These are phyloP conservation scores for Gallinago paraguaiae DNA, from an alignment of 2,113 vertebrate genomes.

Conservation along the genomic window DNA sequence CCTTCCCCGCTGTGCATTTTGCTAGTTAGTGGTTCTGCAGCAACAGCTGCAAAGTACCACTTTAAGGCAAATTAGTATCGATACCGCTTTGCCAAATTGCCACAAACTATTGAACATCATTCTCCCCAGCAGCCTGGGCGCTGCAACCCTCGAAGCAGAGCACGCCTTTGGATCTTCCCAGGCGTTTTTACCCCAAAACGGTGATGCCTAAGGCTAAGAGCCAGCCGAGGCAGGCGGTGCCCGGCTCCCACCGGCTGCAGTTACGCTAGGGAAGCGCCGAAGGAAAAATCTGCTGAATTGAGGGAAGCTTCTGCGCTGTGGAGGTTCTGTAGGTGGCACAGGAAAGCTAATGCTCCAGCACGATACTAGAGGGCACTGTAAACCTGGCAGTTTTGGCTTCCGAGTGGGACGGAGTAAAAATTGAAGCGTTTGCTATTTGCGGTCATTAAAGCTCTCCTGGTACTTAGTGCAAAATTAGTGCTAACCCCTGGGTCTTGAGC, in stretches of 20 bases:
- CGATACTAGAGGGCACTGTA: constrained; percentile 71
- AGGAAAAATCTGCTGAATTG: background rate
- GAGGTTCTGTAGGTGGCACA: constrained; percentile 1
- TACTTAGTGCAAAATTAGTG: constrained; percentile 2
- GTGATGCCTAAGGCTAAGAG: background rate
- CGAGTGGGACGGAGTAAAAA: background rate
- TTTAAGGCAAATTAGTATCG: background rate
- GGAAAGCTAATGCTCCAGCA: background rate
- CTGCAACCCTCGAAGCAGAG: background rate
- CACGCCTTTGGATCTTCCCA: rapidly evolving
- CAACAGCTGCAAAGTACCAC: constrained; percentile 15
- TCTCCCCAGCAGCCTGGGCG: background rate
- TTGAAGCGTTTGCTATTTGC: constrained; percentile 16
- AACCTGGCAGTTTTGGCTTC: constrained; percentile 50
- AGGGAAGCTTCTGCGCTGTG: background rate
- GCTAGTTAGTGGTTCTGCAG: constrained; percentile 6
- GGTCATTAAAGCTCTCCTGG: constrained; percentile 34
- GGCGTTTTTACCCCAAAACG: rapidly evolving
- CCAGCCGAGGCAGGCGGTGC: background rate
- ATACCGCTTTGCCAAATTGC: background rate
- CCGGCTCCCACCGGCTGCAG: background rate
- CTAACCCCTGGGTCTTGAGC: constrained; percentile 4
- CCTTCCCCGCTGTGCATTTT: background rate
- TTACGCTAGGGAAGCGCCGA: background rate
- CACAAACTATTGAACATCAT: background rate